phyloP scores from a whole-genome alignment of 2,113 vertebrate species.

The Perca schrenkii region DNA sequence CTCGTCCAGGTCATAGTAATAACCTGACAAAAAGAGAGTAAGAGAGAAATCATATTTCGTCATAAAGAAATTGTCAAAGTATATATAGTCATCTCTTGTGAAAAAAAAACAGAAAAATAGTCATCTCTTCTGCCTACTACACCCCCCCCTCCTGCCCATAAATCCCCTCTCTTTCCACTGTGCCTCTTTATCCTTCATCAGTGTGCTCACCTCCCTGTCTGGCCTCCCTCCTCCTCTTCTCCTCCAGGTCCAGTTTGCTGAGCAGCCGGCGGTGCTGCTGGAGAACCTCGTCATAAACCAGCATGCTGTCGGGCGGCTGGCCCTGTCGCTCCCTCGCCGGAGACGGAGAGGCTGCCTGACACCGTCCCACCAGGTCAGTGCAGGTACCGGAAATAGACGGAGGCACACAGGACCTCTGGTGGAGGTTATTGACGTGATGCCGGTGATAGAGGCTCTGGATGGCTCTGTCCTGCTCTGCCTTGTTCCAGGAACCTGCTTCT shows the following conservation, averaged over 20 bases:
- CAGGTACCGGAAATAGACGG: slow-evolving; percentile 73
- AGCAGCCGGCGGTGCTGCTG: slow-evolving; percentile 93
- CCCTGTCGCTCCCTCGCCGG: slow-evolving; percentile 71
- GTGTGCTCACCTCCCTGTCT: slow-evolving; percentile 90
- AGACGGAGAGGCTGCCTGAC: slow-evolving; percentile 53
- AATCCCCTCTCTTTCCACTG: neutral
- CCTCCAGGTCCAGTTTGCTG: slow-evolving; percentile 97
- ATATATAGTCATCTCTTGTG: neutral
- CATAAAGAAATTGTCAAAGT: neutral
- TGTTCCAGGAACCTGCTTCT: slow-evolving; percentile 85
- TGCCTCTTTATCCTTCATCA: neutral
- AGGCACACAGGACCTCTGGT: slow-evolving; percentile 81
- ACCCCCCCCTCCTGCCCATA: neutral
- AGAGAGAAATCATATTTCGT: slow-evolving; percentile 21
- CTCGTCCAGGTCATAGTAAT: slow-evolving; percentile 95
- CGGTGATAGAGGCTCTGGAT: slow-evolving; percentile 81
- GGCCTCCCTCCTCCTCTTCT: slow-evolving; percentile 92
- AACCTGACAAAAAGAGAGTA: slow-evolving; percentile 83
- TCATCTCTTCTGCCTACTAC: neutral
- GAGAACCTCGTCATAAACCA: slow-evolving; percentile 93
- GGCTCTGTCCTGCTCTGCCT: slow-evolving; percentile 90
- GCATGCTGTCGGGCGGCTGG: slow-evolving; percentile 72
- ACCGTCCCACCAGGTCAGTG: slow-evolving; percentile 67
- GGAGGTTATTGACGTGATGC: slow-evolving; percentile 72
- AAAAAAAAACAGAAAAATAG: neutral